These are phyloP conservation scores for Cantharis rustica DNA, from an alignment of 2,888 invertebrate genomes.

Conservation along the genomic window DNA sequence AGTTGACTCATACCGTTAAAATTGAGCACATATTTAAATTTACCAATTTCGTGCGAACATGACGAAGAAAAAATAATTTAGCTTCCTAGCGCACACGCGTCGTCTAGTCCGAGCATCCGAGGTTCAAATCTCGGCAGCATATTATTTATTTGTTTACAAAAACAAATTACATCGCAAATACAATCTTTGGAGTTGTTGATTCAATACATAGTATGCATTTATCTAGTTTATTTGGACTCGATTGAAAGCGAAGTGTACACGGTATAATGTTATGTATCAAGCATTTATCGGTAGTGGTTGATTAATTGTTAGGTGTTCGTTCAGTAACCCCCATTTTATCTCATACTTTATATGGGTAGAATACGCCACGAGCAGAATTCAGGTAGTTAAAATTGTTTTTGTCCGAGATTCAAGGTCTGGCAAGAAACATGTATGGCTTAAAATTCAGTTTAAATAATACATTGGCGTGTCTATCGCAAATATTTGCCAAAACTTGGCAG, in stretches of 20 bases:
- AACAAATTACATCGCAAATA: not conserved
- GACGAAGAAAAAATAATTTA: not conserved
- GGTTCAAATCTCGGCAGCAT: not conserved
- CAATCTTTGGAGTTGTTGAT: not conserved
- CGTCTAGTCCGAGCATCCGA: not conserved
- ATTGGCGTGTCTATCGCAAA: slow-evolving; percentile 19
- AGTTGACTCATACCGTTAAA: not conserved
- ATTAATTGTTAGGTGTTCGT: slow-evolving; percentile 6
- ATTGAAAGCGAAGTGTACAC: not conserved
- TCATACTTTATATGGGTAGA: slow-evolving; percentile 3
- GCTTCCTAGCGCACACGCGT: not conserved
- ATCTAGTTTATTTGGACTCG: not conserved
- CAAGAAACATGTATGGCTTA: slow-evolving; percentile 11
- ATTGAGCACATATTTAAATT: not conserved
- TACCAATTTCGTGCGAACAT: too few relatives aligned
- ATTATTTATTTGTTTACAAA: not conserved
- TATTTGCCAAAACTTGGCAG: slow-evolving; percentile 7
- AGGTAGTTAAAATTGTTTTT: slow-evolving; percentile 17
- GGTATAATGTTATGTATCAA: slow-evolving; percentile 5
- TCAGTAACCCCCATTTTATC: slow-evolving; percentile 4
- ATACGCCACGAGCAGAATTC: slow-evolving; percentile 8
- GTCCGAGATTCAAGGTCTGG: slow-evolving; percentile 16
- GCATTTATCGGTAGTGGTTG: slow-evolving; percentile 4
- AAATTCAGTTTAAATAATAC: slow-evolving; percentile 9
- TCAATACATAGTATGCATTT: not conserved